Conservation (phyloP, 2,113 vertebrate species). For the Cranoglanis bouderius region DNA sequence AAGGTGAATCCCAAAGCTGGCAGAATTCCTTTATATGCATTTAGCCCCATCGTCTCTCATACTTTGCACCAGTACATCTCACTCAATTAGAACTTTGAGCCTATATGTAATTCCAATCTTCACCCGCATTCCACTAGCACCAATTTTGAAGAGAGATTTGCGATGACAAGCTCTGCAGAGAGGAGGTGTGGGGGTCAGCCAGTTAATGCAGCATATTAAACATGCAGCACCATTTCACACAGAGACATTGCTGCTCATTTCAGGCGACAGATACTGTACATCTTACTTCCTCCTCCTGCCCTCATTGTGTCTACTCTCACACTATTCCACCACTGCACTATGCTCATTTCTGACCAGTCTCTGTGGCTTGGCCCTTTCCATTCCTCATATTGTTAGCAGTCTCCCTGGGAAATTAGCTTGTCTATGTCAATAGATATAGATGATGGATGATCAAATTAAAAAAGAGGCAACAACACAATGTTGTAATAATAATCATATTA, state of each 20-base stretch:
- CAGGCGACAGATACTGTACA: constrained; percentile 46
- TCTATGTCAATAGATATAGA: constrained; percentile 37
- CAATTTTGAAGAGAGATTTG: constrained; percentile 16
- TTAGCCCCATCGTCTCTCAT: not conserved
- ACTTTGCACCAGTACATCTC: constrained; percentile 10
- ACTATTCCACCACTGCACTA: constrained; percentile 1
- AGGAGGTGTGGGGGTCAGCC: constrained; percentile 31
- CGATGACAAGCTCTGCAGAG: constrained; percentile 32
- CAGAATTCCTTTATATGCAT: not conserved
- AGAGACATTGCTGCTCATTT: constrained; percentile 39
- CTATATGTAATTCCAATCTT: not conserved
- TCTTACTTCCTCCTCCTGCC: constrained; percentile 40
- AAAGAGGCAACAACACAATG: constrained; percentile 13
- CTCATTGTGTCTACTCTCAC: constrained; percentile 38
- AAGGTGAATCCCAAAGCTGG: not conserved
- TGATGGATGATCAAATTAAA: constrained; percentile 16
- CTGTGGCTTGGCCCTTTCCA: constrained; percentile 7
- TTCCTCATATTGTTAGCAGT: constrained; percentile 17
- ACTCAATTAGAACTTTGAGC: not conserved
- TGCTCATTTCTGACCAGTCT: constrained; percentile 34
- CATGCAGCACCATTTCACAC: constrained; percentile 37
- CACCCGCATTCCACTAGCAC: not conserved
- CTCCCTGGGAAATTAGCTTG: constrained; percentile 26
- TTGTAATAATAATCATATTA: not conserved
- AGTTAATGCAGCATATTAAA: constrained; percentile 47